Evolutionary conservation across 2,797 vertebrate genomes (phyloP), one percentile per base, ranked within the genome.

Genomic region (Spheniscus humboldti): DNA sequence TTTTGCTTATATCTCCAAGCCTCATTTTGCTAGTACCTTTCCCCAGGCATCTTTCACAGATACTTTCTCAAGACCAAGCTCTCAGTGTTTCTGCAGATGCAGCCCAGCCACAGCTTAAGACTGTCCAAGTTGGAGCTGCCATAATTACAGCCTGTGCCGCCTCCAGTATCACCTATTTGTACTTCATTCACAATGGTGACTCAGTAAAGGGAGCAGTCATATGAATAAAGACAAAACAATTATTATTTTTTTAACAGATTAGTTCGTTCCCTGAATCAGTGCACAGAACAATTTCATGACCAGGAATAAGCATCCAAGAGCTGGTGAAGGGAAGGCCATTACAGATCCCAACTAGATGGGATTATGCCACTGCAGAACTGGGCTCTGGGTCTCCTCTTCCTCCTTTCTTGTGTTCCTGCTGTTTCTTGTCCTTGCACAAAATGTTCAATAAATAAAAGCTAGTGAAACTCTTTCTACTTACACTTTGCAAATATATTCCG

Each of bases 81-180:
- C 17, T 25, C 35, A 50, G 18, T 56, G 35, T 28, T 81, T 66
- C 62, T 91, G 50, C 33, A 91, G 45, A 53, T 69, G 67, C 25
- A 84, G 27, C 15, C 25, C 37, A 53, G 20, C 14, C 22, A 50
- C 41, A 50, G 20, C 0, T 0, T 35, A 56, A 57, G 45, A 74
- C 25, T 67, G 13, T 56, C 50, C 48, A 45, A 24, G 62, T 45
- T 47, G 30, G 22, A 63, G 41, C 19, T 78, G 45, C 57, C n/a
- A 15, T 55, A 74, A 45, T n/a, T 62, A 25, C 24, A 69, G 39
- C 9, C 24, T 7, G 0, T 39, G 25, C 10, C 18, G 31, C 15
- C 25, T 69, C 84, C 24, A 64, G 63, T 41, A 57, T 14, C 31
- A 37, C 31, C 28, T 55, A 11, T 45, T 67, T 76, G 30, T 74